Evolutionary conservation across 2,888 invertebrate species (phyloP).

Genomic region (Idaea dimidiata): DNA sequence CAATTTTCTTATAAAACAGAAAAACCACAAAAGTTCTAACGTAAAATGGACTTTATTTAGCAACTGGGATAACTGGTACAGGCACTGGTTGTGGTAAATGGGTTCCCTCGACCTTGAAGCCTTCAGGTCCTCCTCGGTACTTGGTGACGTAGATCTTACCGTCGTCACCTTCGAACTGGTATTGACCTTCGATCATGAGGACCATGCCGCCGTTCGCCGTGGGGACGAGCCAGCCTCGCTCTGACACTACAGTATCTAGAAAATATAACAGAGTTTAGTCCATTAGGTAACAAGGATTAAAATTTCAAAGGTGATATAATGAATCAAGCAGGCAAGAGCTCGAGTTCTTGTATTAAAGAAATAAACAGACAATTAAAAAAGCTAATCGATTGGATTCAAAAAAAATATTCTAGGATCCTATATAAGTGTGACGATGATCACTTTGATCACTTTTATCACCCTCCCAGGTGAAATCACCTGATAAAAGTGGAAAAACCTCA

Average conservation of each 20-base stretch:
- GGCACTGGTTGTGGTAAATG: constrained; percentile 44
- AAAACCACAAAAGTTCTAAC: constrained; percentile 4
- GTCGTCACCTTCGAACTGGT: constrained; percentile 51
- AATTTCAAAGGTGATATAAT: too few relatives aligned
- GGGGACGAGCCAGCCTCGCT: constrained; percentile 48
- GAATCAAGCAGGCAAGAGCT: too few relatives aligned
- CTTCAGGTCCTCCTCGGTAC: constrained; percentile 48
- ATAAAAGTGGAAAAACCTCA: too few relatives aligned
- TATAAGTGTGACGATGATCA: too few relatives aligned
- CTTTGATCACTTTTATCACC: too few relatives aligned
- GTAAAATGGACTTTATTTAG: neutral
- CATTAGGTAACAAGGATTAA: too few relatives aligned
- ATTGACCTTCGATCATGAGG: constrained; percentile 50
- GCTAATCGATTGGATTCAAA: too few relatives aligned
- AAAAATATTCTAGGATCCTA: too few relatives aligned
- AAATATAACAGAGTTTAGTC: constrained; percentile 4
- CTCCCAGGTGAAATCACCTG: too few relatives aligned
- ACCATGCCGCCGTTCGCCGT: constrained; percentile 41
- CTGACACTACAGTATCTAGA: constrained; percentile 53
- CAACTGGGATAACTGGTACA: constrained; percentile 20
- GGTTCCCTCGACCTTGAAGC: constrained; percentile 47
- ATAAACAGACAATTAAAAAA: too few relatives aligned
- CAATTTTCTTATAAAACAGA: too few relatives aligned
- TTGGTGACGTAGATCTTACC: constrained; percentile 47
- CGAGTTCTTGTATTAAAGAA: too few relatives aligned